These are phyloP conservation scores for Temnothorax nylanderi DNA, from an alignment of 1,140 invertebrate genomes.

Conservation along the genomic window DNA sequence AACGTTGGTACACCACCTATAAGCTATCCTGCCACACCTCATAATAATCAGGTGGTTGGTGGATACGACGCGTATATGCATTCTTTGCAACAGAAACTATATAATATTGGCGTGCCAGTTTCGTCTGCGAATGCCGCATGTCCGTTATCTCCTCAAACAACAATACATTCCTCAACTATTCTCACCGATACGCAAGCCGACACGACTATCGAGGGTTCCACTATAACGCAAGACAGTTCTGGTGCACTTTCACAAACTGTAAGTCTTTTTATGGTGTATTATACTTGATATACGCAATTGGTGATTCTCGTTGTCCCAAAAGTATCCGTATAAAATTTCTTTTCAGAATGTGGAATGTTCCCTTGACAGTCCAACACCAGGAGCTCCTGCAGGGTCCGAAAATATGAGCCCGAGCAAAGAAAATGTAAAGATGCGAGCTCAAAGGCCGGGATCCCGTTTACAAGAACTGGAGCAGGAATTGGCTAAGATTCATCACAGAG, in stretches of 20 bases:
- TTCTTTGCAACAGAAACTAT: constrained; percentile 87
- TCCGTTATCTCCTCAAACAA: constrained; percentile 85
- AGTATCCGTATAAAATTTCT: constrained; percentile 26
- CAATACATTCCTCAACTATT: constrained; percentile 78
- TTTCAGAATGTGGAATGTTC: constrained; percentile 74
- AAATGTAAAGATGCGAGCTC: constrained; percentile 76
- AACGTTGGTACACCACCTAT: constrained; percentile 84
- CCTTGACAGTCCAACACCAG: constrained; percentile 80
- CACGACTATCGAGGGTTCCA: constrained; percentile 25
- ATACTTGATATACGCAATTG: neutral
- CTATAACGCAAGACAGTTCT: constrained; percentile 56
- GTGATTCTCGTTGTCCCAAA: neutral
- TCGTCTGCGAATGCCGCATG: constrained; percentile 80
- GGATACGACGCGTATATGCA: constrained; percentile 87
- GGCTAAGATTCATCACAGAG: constrained; percentile 83
- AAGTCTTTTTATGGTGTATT: constrained; percentile 31
- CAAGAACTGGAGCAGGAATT: constrained; percentile 84
- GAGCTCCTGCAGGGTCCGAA: constrained; percentile 72
- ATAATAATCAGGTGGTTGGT: constrained; percentile 81
- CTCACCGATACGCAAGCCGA: constrained; percentile 55
- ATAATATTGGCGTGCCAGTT: constrained; percentile 84
- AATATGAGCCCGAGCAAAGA: constrained; percentile 84
- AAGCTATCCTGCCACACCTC: constrained; percentile 87
- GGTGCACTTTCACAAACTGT: constrained; percentile 66
- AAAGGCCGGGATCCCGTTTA: constrained; percentile 81